These are phyloP conservation scores for Eudasyphora cyanicolor DNA, from an alignment of 2,888 invertebrate genomes.

Conservation along the genomic window DNA sequence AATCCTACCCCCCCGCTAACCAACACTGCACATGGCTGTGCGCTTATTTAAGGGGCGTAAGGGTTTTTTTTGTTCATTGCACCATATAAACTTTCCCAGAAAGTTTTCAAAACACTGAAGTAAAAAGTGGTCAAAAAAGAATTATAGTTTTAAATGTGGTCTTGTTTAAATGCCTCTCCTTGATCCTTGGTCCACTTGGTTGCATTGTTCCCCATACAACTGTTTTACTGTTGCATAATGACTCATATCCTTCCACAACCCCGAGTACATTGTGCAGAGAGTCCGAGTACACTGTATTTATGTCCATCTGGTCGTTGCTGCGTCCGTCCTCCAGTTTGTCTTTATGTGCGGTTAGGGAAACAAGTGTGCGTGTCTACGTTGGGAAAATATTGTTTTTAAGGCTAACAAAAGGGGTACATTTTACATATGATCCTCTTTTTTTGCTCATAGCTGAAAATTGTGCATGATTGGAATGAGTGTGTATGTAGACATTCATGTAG, in stretches of 20 bases:
- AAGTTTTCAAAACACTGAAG: neutral
- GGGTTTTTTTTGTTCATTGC: neutral
- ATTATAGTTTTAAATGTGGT: constrained; percentile 59
- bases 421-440: constrained; percentile 2
- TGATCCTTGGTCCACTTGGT: neutral
- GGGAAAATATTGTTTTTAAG: constrained; percentile 19
- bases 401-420: neutral
- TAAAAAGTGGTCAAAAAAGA: constrained; percentile 43
- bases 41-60: neutral
- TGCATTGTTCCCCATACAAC: neutral
- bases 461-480: no score
- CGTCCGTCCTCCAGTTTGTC: neutral
- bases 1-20: no score
- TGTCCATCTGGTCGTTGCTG: neutral
- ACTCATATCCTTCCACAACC: neutral
- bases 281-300: neutral
- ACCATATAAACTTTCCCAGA: neutral
- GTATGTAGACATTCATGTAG: neutral
- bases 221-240: neutral
- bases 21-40: neutral
- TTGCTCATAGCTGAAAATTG: neutral
- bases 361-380: constrained; percentile 16
- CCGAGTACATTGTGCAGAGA: neutral
- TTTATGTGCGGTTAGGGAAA: neutral
- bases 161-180: constrained; percentile 33